These are phyloP conservation scores for Danio rerio DNA, from an alignment of 2,113 vertebrate species.

Conservation along the genomic window GRCz12tu NC_133195.1:25259001-25259500, in stretches of 20 bases:
- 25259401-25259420: slow-evolving; percentile 41
- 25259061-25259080: not conserved
- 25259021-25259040: not conserved
- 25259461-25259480: not conserved
- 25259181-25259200: not conserved
- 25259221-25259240: not conserved
- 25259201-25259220: not conserved
- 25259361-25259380: not conserved
- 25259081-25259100: not conserved
- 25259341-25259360: slow-evolving; percentile 8
- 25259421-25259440: slow-evolving; percentile 26
- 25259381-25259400: slow-evolving; percentile 15
- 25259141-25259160: not conserved
- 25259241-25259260: not conserved
- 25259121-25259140: not conserved
- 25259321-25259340: not conserved
- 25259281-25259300: not conserved
- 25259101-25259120: not conserved
- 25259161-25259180: not conserved
- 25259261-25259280: slow-evolving; percentile 11
- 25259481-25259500: not conserved
- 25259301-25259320: slow-evolving; percentile 1
- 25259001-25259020: not conserved
- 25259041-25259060: not conserved
- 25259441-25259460: slow-evolving; percentile 34